Evolutionary conservation across 1,140 invertebrate genomes (phyloP).

Genomic region (Drosophila guanche): DNA sequence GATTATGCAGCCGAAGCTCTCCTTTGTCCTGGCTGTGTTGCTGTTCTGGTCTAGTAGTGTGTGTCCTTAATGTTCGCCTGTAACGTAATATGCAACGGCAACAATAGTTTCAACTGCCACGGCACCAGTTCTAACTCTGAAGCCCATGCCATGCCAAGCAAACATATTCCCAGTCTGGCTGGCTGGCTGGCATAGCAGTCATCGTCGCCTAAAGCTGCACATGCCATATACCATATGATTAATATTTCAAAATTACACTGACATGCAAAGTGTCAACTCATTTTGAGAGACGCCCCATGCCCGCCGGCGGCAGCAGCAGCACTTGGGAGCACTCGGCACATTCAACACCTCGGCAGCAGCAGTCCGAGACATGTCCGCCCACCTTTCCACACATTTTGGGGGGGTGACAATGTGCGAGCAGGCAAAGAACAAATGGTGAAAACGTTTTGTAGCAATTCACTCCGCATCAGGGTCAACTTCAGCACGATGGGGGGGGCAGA

Average conservation of each 20-base stretch:
- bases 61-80: conserved; percentile 61
- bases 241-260: conserved; percentile 82
- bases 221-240: conserved; percentile 60
- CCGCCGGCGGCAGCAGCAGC: conserved; percentile 31
- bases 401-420: conserved; percentile 60
- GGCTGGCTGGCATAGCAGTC: conserved; percentile 30
- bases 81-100: conserved; percentile 70
- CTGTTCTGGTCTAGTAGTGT: conserved; percentile 11
- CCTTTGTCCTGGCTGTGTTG: conserved; percentile 29
- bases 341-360: conserved; percentile 5
- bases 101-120: conserved; percentile 52
- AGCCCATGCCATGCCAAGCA: conserved; percentile 53
- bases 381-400: conserved; percentile 58
- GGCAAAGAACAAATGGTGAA: conserved; percentile 67
- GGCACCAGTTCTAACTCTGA: conserved; percentile 2
- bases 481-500: conserved; percentile 1
- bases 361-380: conserved; percentile 41
- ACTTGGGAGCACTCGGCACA: conserved; percentile 17
- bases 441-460: conserved; percentile 79
- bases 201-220: conserved; percentile 54
- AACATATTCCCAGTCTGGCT: conserved; percentile 56
- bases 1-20: conserved; percentile 67
- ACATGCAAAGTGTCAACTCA: conserved; percentile 82
- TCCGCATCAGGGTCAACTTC: conserved; percentile 23
- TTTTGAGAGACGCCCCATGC: conserved; percentile 53